Evolutionary conservation across 2,888 invertebrate genomes (phyloP), one percentile per base, ranked within the genome.

Genomic region (Philopedon plagiatum): DNA sequence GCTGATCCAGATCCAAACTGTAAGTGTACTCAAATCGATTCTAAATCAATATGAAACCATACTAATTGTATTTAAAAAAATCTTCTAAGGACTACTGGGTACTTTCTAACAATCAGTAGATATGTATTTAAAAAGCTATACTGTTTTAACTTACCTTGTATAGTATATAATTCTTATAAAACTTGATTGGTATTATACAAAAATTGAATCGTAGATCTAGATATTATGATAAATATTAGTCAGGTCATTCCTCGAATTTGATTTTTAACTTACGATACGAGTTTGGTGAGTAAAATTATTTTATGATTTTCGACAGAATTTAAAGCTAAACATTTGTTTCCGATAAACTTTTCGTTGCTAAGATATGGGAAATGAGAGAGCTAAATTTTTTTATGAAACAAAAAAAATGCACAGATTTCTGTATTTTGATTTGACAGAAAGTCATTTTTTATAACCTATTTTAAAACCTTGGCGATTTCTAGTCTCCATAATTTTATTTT

Each of bases 161-260:
- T 26, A 58, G 13, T 21, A 41, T 26, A 58, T 58, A 41, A 58
- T 41, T 26, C 15, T 15, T 58, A 41, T 26, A 41, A 58, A 23
- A 58, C n/a, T n/a, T 9, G 58, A 4, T 9, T 29, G 29, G 32
- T 13, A 54, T 58, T 41, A 58, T 41, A 58, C 58, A 58, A 58
- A 54, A 41, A 37, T n/a, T 58, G 41, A 58, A 58, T 41, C 58
- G 58, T 58, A 58, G 21, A 58, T 58, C 41, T 58, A 41, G 13
- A 58, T 34, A 39, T 26, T 23, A 34, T n/a, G 37, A 9, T 39
- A 26, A 39, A 41, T 19, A 58, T 58, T 39, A 26, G 41, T 58
- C 58, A 58, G 58, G 58, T 58, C 58, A 58, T 58, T 39, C 39
- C 41, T 39, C 23, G 41, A 34, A 23, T 34, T 41, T 41, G 15